Conservation (phyloP, 2,797 vertebrate species). For the Orientallactaga sibirica region DNA sequence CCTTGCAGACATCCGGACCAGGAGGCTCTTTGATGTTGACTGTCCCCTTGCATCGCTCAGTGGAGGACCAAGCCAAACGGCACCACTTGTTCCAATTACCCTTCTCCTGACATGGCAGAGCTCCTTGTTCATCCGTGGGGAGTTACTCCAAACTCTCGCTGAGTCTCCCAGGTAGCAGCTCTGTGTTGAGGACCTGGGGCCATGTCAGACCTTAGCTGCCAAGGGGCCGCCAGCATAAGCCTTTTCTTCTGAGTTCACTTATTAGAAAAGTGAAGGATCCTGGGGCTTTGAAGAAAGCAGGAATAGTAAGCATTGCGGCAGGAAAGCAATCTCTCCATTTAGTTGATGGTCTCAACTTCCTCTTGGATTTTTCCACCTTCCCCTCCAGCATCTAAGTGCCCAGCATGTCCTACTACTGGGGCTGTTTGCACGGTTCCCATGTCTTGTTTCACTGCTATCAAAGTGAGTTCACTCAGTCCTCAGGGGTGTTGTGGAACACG, state of each 20-base stretch:
- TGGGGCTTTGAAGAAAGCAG: background rate
- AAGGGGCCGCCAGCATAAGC: background rate
- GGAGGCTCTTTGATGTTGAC: slow-evolving; percentile 77
- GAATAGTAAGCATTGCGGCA: background rate
- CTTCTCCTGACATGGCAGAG: slow-evolving; percentile 70
- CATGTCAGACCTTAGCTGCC: slow-evolving; percentile 15
- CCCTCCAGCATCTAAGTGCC: background rate
- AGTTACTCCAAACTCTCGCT: slow-evolving; percentile 54
- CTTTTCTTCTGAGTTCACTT: slow-evolving; percentile 39
- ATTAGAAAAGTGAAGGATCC: background rate
- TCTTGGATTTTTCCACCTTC: background rate
- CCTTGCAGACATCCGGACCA: slow-evolving; percentile 74
- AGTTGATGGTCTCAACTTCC: background rate
- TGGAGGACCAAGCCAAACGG: slow-evolving; percentile 69
- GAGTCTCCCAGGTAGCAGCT: slow-evolving; percentile 62
- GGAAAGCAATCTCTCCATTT: background rate
- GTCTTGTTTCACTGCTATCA: background rate
- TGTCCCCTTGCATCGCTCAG: slow-evolving; percentile 74
- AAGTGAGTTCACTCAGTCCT: background rate
- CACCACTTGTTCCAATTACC: slow-evolving; percentile 72
- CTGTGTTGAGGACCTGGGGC: slow-evolving; percentile 12
- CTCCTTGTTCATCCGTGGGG: slow-evolving; percentile 52
- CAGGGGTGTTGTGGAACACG: background rate
- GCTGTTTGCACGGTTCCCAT: background rate
- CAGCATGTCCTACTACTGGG: background rate